Evolutionary conservation across 2,888 invertebrate species (phyloP), one percentile per base, ranked within the genome.

Genomic region (Leuctra nigra): DNA sequence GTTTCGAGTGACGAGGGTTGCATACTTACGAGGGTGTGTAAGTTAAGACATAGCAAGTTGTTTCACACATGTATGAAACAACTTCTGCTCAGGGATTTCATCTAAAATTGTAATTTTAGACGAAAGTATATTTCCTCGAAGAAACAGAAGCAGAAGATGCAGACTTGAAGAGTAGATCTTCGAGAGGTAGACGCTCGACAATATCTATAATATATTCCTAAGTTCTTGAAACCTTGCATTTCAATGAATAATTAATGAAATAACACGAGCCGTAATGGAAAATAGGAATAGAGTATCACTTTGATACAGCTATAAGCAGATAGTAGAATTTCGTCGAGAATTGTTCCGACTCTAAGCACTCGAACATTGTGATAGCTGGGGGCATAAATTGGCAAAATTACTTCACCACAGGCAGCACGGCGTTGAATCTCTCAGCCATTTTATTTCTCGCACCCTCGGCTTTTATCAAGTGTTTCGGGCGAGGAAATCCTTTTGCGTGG

Each of bases 401-500:
- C 50, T 33, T 20, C 33, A 29, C 50, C 50, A 18, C 33, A 36
- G 23, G n/a, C n/a, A n/a, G n/a, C n/a, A n/a, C n/a, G n/a, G n/a
- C n/a, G n/a, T n/a, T n/a, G 23, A 18, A n/a, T 35, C 29, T 33
- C 18, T 16, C 20, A 33, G 33, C 35, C 50, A 33, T 50, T 50
- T 50, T 50, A 33, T 50, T 29, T 50, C 33, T 50, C 50, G 50
- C 50, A 50, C 50, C 50, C 50, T 35, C 50, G 50, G 22, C 50
- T 50, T 50, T 50, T 35, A 50, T 33, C 22, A 20, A 35, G 35
- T 50, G 50, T 50, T 35, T 35, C 18, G 35, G 18, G 50, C 50
- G 33, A 16, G 33, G 33, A 50, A 50, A 50, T 35, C 50, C 50
- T 50, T 50, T n/a, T n/a, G n/a, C n/a, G n/a, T n/a, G n/a, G n/a